phyloP scores from a whole-genome alignment of 2,113 vertebrate species.

The Cardinalis cardinalis region DNA sequence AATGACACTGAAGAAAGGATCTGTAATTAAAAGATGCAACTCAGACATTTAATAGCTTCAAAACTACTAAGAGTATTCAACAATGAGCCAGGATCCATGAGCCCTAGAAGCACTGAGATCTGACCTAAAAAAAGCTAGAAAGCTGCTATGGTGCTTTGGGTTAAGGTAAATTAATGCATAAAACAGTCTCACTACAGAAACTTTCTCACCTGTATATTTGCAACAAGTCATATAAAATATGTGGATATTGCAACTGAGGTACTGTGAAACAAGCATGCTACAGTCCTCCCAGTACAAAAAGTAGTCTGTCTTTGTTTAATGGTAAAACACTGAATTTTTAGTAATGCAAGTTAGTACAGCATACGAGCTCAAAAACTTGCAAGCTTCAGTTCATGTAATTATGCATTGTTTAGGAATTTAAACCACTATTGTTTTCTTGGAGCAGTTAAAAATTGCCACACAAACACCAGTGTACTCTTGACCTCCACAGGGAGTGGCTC shows the following conservation, averaged over 20 bases:
- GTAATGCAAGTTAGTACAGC: not conserved
- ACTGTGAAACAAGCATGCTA: not conserved
- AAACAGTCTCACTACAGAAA: not conserved
- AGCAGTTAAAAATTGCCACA: slow-evolving; percentile 27
- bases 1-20: not conserved
- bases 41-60: not conserved
- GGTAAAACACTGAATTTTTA: not conserved
- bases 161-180: not conserved
- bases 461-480: slow-evolving; percentile 5
- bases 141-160: not conserved
- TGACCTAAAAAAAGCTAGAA: not conserved
- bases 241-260: not conserved
- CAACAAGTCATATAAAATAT: not conserved
- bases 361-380: not conserved
- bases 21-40: not conserved
- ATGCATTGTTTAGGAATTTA: not conserved
- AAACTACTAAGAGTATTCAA: not conserved
- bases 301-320: not conserved
- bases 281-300: not conserved
- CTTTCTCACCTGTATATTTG: not conserved
- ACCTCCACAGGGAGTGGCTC: slow-evolving; percentile 4
- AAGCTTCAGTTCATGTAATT: not conserved
- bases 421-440: not conserved
- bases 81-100: not conserved
- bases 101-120: not conserved